A percentile compares a stretch with the other conserved stretches of the same genome.
phyloP scores from a whole-genome alignment of 1,140 invertebrate genomes.

The Zaprionus africanus region DNA sequence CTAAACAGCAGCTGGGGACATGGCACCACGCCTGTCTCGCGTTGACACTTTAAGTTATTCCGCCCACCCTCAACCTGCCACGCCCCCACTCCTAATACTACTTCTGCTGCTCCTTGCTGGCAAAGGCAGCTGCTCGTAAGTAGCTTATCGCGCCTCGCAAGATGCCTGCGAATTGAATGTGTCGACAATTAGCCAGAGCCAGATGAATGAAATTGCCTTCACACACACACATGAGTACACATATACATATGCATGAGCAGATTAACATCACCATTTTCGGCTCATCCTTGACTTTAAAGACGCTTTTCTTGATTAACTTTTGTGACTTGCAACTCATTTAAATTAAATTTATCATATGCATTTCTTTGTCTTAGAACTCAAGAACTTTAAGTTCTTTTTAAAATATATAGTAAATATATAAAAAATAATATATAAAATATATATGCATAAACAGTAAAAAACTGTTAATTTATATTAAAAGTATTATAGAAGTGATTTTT shows the following conservation, averaged over 20 bases:
- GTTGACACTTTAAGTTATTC: slow-evolving; percentile 22
- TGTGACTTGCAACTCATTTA: not conserved
- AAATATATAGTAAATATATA: not conserved
- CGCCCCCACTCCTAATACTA: not conserved
- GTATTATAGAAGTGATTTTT: too few relatives aligned
- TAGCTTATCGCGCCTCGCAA: not conserved
- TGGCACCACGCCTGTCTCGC: not conserved
- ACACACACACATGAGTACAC: not conserved
- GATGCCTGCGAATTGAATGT: not conserved
- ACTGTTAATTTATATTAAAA: too few relatives aligned
- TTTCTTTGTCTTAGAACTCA: too few relatives aligned
- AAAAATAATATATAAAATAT: too few relatives aligned
- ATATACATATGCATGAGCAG: not conserved
- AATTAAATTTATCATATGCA: not conserved
- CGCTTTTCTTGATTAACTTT: not conserved
- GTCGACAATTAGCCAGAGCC: not conserved
- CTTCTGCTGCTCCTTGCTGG: not conserved
- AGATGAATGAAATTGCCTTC: not conserved
- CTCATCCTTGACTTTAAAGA: not conserved
- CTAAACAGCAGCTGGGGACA: slow-evolving; percentile 40
- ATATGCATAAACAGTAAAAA: too few relatives aligned
- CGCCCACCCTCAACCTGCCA: not conserved
- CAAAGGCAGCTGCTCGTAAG: not conserved
- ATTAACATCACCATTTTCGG: not conserved
- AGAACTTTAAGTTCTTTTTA: not conserved